Evolutionary conservation across 92 coral and sea anemone species (phyloP).

Genomic region (Hydrozoanthus gracilis): DNA sequence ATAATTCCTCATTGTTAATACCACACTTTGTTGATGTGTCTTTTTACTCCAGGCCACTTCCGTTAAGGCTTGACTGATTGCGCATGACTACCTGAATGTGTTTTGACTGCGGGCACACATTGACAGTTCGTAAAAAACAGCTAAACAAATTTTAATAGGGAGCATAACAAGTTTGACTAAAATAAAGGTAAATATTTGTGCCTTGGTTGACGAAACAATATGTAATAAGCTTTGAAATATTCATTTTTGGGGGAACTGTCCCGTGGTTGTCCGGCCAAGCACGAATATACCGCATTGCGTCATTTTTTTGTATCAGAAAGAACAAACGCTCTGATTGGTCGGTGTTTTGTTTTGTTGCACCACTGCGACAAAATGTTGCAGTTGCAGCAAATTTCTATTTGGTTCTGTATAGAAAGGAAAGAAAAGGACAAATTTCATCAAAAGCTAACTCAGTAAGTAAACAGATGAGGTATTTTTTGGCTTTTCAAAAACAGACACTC

Average conservation of each 20-base stretch:
- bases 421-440: background rate
- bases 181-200: background rate
- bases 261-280: conserved; percentile 29
- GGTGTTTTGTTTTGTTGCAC: conserved; percentile 42
- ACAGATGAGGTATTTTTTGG: background rate
- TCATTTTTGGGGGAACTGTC: background rate
- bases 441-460: too few species aligned
- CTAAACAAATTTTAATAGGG: background rate
- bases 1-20: background rate
- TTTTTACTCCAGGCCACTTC: background rate
- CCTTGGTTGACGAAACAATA: background rate
- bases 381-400: background rate
- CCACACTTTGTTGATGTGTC: too few species aligned
- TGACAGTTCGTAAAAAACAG: background rate
- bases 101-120: conserved; percentile 26
- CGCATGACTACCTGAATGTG: conserved; percentile 11
- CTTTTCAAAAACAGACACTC: background rate
- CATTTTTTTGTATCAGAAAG: conserved; percentile 17
- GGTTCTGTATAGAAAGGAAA: background rate
- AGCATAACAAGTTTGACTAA: background rate
- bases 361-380: conserved; percentile 50
- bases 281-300: conserved; percentile 34
- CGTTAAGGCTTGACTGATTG: background rate
- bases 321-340: conserved; percentile 53
- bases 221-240: background rate